Evolutionary conservation across 2,113 vertebrate genomes (phyloP).

Genomic region (Spermophilus dauricus): DNA sequence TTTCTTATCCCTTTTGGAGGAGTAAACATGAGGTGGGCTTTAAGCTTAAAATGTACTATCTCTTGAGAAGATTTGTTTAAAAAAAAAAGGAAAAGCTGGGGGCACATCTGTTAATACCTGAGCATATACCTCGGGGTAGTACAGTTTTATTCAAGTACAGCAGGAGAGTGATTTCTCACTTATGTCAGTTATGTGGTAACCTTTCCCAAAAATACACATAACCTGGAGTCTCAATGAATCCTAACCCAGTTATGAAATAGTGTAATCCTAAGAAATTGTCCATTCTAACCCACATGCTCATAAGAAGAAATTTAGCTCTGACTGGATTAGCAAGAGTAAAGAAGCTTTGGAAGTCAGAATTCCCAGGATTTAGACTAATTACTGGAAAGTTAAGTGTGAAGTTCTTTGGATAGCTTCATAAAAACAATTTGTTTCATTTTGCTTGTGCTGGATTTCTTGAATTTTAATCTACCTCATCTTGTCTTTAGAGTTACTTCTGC

Average conservation of each 20-base stretch:
- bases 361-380: constrained; percentile 55
- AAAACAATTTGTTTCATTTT: constrained; percentile 58
- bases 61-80: not conserved
- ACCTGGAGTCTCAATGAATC: not conserved
- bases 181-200: not conserved
- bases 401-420: constrained; percentile 46
- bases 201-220: not conserved
- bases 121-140: not conserved
- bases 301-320: constrained; percentile 2
- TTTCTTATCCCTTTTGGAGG: constrained; percentile 29
- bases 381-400: constrained; percentile 29
- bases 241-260: not conserved
- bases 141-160: not conserved
- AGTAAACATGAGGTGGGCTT: constrained; percentile 14
- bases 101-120: not conserved
- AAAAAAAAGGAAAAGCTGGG: not conserved
- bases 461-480: constrained; percentile 84
- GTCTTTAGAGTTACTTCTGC: constrained; percentile 53
- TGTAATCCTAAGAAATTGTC: not conserved
- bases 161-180: not conserved
- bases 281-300: not conserved
- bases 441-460: constrained; percentile 71
- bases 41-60: constrained; percentile 11
- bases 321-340: constrained; percentile 26
- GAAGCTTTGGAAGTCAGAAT: constrained; percentile 39